These are phyloP conservation scores for Lota lota DNA, from an alignment of 2,113 vertebrate genomes.

Conservation along the genomic window DNA sequence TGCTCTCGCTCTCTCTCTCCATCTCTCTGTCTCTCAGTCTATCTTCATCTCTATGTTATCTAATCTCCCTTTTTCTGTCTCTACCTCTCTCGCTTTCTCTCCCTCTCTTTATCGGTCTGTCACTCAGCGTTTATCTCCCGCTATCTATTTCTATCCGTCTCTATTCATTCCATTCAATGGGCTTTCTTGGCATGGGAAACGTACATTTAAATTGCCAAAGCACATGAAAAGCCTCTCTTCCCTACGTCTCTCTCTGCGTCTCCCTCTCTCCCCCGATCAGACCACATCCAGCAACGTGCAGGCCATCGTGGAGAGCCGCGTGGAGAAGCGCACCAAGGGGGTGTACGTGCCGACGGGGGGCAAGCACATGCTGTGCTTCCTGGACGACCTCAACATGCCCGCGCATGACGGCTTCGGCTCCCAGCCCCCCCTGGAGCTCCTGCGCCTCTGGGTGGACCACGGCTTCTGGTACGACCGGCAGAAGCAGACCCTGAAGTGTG, in stretches of 20 bases:
- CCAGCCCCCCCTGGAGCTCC: conserved; percentile 85
- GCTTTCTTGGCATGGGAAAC: not conserved
- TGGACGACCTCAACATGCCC: conserved; percentile 91
- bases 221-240: too few relatives aligned
- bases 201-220: too few relatives aligned
- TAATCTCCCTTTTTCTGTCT: too few relatives aligned
- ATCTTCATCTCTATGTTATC: too few relatives aligned
- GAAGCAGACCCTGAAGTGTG: conserved; percentile 79
- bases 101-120: conserved; percentile 1
- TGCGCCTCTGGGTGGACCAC: conserved; percentile 86
- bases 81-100: conserved; percentile 21
- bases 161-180: too few relatives aligned
- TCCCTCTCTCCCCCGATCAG: conserved; percentile 45
- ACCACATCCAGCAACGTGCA: conserved; percentile 84
- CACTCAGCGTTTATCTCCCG: not conserved
- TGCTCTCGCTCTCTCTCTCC: too few relatives aligned
- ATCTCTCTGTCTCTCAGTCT: too few relatives aligned
- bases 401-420: conserved; percentile 83
- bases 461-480: conserved; percentile 87
- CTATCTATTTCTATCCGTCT: conserved; percentile 1
- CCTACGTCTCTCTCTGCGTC: not conserved
- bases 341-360: conserved; percentile 81
- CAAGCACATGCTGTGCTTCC: conserved; percentile 82
- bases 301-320: conserved; percentile 80
- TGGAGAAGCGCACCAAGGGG: conserved; percentile 85